phyloP scores from a whole-genome alignment of 2,113 vertebrate genomes.

The Prolemur simus region DNA sequence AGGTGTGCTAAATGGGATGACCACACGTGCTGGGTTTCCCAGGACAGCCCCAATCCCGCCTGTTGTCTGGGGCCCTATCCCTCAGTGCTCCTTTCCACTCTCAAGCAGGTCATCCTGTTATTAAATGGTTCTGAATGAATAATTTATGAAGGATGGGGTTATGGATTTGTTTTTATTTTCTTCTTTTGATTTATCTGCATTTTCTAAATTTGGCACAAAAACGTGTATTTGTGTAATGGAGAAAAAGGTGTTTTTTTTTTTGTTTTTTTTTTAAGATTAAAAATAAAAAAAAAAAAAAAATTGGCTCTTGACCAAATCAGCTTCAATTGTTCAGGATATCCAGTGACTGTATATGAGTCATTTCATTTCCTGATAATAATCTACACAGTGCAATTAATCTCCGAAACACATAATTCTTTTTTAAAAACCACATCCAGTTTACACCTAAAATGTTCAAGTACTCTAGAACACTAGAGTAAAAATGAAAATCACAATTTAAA shows the following conservation, averaged over 20 bases:
- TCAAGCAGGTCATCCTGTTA: not conserved
- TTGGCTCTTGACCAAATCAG: not conserved
- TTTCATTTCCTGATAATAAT: not conserved
- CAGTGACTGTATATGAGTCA: not conserved
- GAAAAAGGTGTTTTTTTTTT: not conserved
- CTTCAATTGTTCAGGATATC: not conserved
- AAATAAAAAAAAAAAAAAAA: not conserved
- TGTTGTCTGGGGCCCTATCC: rapidly evolving
- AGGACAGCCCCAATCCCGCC: too few relatives aligned
- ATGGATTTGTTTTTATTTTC: not conserved
- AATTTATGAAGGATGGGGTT: not conserved
- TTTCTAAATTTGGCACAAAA: constrained; percentile 24
- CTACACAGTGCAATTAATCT: not conserved
- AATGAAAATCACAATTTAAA: not conserved
- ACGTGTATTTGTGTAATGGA: not conserved
- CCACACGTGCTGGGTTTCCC: not conserved
- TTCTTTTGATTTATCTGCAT: not conserved
- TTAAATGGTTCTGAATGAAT: not conserved
- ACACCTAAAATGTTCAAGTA: not conserved
- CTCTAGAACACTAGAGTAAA: not conserved
- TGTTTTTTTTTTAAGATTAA: not conserved
- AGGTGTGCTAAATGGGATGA: not conserved
- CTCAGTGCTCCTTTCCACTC: not conserved
- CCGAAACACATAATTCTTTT: not conserved
- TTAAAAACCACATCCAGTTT: not conserved